Evolutionary conservation across 2,113 vertebrate genomes (phyloP).

Genomic region (Pogonocichla stellata): DNA sequence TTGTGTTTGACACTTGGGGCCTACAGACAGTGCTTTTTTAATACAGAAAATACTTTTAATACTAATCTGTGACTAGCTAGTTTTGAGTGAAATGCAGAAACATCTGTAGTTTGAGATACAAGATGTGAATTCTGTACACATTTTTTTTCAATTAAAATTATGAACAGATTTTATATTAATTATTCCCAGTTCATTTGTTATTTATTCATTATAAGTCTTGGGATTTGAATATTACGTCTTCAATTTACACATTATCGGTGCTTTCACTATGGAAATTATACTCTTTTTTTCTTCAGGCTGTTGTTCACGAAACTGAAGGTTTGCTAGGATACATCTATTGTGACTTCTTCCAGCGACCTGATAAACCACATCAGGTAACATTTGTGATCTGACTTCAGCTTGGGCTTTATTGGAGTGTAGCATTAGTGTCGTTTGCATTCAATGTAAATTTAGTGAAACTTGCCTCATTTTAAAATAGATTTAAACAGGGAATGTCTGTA

Average conservation of each 20-base stretch:
- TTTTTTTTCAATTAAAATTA: background rate
- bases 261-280: background rate
- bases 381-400: background rate
- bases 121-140: background rate
- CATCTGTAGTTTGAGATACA: background rate
- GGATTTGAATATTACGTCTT: background rate
- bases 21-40: background rate
- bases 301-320: conserved; percentile 93
- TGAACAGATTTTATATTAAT: background rate
- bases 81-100: background rate
- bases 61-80: background rate
- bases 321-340: conserved; percentile 96
- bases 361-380: conserved; percentile 94
- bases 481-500: background rate
- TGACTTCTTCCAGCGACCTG: conserved; percentile 91
- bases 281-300: conserved; percentile 79
- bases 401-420: background rate
- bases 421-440: rapidly evolving
- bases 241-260: background rate
- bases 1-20: background rate
- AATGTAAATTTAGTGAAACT: background rate
- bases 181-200: background rate
- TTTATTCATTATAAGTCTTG: background rate
- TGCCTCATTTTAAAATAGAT: background rate
- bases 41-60: background rate